Base-by-base conservation (phyloP, 2,888 invertebrate genomes). In the Drosophila fungiperda region DNA sequence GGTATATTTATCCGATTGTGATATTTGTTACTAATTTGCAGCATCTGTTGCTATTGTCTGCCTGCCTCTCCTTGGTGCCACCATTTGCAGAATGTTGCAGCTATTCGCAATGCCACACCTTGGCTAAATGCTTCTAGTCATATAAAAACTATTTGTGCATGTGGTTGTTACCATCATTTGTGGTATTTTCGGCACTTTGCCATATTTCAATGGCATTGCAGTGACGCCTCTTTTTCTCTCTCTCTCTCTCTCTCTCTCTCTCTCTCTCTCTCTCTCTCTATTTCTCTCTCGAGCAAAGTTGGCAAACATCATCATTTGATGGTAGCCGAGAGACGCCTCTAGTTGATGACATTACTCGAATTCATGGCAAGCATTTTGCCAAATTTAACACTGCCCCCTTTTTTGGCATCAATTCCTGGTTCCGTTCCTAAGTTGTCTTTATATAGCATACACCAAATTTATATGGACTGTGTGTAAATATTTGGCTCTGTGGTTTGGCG, bases 321-420 rank as follows among this genome's bases (percentile, higher is more conserved):
- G 80, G 38, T 45, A 66, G 54, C 33, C 62, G 55, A 33, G 48
- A 53, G 59, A 53, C 55, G 66, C 55, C 63, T 59, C 68, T 29
- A 15, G 59, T 69, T 77, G 77, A 62, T 78, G 71, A 62, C 65
- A 68, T 71, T 76, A 54, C 59, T 65, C 52, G 65, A 76, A 80
- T 76, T 71, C 78, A 80, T 80, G 32, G 77, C 65, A 65, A 80
- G 59, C 80, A 76, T 80, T 80, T 76, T 68, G 78, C 81, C 77
- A 80, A 76, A 80, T 80, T 71, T 68, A 66, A 57, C 65, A 58
- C 60, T 7, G 23, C 54, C 75, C 50, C 50, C 50, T 50, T 64
- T 40, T 66, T 54, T 58, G 76, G 48, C 62, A 76, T 68, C 59
- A 78, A 76, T 76, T 76, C 72, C 65, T 42, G 40, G 35, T 53